Evolutionary conservation across 2,113 vertebrate species (phyloP).

Genomic region (Capreolus pygargus): DNA sequence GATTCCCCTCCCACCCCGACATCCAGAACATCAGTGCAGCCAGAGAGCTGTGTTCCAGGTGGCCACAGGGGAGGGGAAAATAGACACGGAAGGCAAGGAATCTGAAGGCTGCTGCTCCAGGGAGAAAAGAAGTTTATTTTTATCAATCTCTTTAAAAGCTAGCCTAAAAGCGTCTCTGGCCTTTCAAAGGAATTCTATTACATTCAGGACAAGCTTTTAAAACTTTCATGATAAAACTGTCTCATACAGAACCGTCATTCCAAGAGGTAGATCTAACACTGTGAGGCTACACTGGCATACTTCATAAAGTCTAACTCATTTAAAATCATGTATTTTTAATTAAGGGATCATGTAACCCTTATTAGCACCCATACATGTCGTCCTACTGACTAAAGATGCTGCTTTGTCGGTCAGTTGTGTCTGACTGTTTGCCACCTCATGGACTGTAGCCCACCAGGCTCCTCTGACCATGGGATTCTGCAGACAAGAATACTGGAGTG

Average conservation of each 20-base stretch:
- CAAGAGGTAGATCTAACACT: not conserved
- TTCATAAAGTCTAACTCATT: not conserved
- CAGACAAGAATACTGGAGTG: not conserved
- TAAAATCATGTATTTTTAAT: constrained; percentile 5
- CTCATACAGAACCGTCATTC: not conserved
- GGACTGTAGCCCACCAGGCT: not conserved
- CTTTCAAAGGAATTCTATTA: constrained; percentile 25
- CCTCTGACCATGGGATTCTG: not conserved
- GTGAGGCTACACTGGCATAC: not conserved
- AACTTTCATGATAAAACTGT: constrained; percentile 31
- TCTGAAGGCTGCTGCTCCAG: constrained; percentile 17
- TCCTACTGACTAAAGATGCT: not conserved
- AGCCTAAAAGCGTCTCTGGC: not conserved
- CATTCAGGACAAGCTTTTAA: constrained; percentile 35
- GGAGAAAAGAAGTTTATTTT: constrained; percentile 33
- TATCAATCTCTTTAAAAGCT: constrained; percentile 19
- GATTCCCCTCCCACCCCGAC: not conserved
- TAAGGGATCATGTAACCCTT: not conserved
- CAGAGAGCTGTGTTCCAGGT: constrained; percentile 14
- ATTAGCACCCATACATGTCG: not conserved
- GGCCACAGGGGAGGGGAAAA: not conserved
- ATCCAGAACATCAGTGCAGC: not conserved
- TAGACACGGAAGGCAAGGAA: not conserved
- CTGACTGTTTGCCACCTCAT: not conserved
- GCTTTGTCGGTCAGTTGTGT: not conserved